Conservation (phyloP, 2,113 vertebrate genomes). For the Chaetura pelagica region DNA sequence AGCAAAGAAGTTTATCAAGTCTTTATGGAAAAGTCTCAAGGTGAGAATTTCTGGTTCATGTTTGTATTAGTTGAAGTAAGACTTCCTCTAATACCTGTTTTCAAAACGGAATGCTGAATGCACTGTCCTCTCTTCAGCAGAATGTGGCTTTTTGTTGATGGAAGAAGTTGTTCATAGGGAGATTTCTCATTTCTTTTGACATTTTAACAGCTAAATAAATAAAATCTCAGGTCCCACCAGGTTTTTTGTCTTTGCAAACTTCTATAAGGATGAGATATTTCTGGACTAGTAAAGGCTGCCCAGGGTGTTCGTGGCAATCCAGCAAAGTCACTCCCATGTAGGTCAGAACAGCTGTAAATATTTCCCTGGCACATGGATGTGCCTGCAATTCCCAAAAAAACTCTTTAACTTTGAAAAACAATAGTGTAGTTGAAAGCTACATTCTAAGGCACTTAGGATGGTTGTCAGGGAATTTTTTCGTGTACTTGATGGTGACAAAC, state of each 20-base stretch:
- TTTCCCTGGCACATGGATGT: neutral
- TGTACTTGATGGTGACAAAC: neutral
- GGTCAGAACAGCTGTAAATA: neutral
- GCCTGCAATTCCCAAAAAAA: neutral
- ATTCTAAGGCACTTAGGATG: neutral
- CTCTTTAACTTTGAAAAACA: neutral
- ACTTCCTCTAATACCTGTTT: neutral
- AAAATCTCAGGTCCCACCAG: neutral
- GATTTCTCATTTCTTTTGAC: conserved; percentile 43
- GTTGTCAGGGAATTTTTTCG: neutral
- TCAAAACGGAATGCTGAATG: neutral
- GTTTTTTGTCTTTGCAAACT: neutral
- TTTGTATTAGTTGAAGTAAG: neutral
- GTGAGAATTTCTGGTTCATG: neutral
- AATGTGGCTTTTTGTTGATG: neutral
- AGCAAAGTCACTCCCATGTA: neutral
- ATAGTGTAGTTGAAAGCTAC: neutral
- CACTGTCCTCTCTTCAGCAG: neutral
- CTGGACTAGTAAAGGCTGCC: neutral
- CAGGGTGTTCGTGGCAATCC: neutral
- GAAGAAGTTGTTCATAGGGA: conserved; percentile 16
- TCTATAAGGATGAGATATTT: neutral
- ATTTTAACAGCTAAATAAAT: neutral
- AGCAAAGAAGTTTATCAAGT: neutral
- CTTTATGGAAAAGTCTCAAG: neutral